Conservation (phyloP, 2,113 vertebrate genomes). For the Athene noctua region DNA sequence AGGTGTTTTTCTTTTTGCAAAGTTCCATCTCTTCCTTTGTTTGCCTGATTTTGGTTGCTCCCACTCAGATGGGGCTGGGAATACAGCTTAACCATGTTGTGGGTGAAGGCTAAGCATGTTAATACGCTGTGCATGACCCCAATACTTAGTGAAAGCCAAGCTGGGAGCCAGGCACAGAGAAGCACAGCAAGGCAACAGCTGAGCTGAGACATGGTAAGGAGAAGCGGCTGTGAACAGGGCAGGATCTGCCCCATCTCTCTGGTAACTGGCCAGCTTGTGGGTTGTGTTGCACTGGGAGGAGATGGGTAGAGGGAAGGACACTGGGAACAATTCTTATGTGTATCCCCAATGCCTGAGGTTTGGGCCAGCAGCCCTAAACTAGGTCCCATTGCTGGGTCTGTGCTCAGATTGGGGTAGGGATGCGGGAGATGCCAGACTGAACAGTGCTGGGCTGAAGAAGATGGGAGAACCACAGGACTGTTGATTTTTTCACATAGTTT, state of each 20-base stretch:
- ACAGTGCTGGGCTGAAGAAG: not conserved
- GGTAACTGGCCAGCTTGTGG: not conserved
- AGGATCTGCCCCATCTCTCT: not conserved
- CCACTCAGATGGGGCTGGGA: not conserved
- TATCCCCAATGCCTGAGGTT: not conserved
- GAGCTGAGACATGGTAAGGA: not conserved
- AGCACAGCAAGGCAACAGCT: not conserved
- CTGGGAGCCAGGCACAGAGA: constrained; percentile 14
- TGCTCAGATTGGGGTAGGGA: not conserved
- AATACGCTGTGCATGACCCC: constrained; percentile 45
- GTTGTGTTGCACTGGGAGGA: not conserved
- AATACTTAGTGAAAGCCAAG: not conserved
- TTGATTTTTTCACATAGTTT: not conserved
- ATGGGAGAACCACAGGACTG: not conserved
- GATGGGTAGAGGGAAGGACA: not conserved
- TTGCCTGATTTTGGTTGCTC: not conserved
- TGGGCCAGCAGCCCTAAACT: not conserved
- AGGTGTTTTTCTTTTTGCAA: constrained; percentile 71
- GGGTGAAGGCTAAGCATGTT: constrained; percentile 34
- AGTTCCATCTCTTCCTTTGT: not conserved
- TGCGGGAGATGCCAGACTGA: not conserved
- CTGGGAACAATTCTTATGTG: rapidly evolving
- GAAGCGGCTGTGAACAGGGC: not conserved
- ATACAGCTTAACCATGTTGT: not conserved
- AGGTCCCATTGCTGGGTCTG: not conserved